Percentiles rank a stretch among this genome's conserved stretches.
Conservation (phyloP, 1,140 invertebrate species). For the Tetramorium alpestre region DNA sequence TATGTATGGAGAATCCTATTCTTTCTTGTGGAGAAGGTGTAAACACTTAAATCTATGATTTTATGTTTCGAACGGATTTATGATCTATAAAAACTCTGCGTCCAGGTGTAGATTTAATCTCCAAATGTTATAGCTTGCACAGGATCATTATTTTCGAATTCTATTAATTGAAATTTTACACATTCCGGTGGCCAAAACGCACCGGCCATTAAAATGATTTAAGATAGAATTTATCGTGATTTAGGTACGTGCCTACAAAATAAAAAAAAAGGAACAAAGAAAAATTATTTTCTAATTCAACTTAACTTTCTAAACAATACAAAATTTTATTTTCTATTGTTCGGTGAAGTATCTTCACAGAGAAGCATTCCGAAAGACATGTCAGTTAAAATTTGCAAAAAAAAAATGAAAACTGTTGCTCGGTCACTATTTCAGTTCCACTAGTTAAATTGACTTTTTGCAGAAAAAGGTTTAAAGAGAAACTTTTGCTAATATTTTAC, state of each 20-base stretch:
- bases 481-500: slow-evolving; percentile 1
- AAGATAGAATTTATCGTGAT: neutral
- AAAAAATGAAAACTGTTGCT: slow-evolving; percentile 59
- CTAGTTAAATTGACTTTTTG: neutral
- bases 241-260: neutral
- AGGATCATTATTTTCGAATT: neutral
- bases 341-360: neutral
- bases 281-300: neutral
- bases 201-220: slow-evolving; percentile 18
- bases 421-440: slow-evolving; percentile 7
- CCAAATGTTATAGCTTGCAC: neutral
- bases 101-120: neutral
- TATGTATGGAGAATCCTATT: neutral
- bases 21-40: neutral
- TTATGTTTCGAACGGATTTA: slow-evolving; percentile 40
- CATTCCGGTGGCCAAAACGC: neutral
- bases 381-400: neutral
- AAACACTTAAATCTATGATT: neutral
- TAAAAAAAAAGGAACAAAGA: neutral
- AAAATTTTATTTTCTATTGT: neutral
- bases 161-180: slow-evolving; percentile 44
- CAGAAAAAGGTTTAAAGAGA: neutral
- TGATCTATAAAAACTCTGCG: slow-evolving; percentile 47
- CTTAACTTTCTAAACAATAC: neutral
- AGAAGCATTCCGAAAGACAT: neutral